These are phyloP conservation scores for Cryptus viduatorius DNA, from an alignment of 2,888 invertebrate genomes.

Conservation along the genomic window DNA sequence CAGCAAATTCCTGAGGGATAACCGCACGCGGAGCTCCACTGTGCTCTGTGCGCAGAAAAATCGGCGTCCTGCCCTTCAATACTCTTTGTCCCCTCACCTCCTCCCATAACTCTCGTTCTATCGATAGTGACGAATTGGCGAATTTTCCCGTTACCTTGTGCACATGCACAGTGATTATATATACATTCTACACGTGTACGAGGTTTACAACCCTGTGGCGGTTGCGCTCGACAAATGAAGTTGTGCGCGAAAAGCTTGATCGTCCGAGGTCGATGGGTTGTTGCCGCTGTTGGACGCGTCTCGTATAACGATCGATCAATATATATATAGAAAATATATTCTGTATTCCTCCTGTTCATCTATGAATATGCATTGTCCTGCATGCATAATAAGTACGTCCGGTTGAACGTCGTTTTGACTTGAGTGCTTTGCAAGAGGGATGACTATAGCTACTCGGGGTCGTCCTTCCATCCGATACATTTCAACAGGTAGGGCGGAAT, in stretches of 20 bases:
- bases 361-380: constrained; percentile 64
- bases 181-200: neutral
- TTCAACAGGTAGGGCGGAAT: constrained; percentile 62
- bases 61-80: constrained; percentile 41
- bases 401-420: constrained; percentile 55
- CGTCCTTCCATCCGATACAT: constrained; percentile 41
- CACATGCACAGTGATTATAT: neutral
- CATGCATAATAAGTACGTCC: constrained; percentile 62
- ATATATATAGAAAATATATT: constrained; percentile 25
- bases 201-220: constrained; percentile 13
- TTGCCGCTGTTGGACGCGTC: constrained; percentile 16
- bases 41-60: constrained; percentile 49
- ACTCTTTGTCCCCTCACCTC: neutral
- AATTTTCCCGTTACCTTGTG: neutral
- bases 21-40: constrained; percentile 48
- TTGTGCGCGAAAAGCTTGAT: constrained; percentile 23
- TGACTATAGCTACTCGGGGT: constrained; percentile 23
- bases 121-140: constrained; percentile 43
- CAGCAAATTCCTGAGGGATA: constrained; percentile 63
- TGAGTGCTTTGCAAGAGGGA: constrained; percentile 51
- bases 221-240: constrained; percentile 45
- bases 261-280: neutral
- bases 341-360: constrained; percentile 21
- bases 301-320: constrained; percentile 57
- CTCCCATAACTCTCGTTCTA: constrained; percentile 11